These are phyloP conservation scores for Tadarida brasiliensis DNA, from an alignment of 2,797 vertebrate species.

Conservation along the genomic window DNA sequence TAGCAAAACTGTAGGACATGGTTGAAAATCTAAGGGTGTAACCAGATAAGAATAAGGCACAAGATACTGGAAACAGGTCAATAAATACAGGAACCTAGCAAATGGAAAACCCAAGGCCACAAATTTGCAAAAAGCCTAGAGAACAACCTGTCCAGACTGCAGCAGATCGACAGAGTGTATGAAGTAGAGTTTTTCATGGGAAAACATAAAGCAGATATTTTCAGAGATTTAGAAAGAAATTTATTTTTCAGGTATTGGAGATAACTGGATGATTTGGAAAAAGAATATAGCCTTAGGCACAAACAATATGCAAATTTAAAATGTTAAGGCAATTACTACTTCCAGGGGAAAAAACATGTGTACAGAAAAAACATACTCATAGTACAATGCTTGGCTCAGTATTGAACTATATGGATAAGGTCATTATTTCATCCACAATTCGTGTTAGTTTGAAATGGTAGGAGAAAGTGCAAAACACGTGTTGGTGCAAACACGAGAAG, in stretches of 20 bases:
- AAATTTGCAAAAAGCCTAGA: not conserved
- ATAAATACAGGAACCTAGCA: not conserved
- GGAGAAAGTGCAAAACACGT: not conserved
- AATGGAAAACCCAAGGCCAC: not conserved
- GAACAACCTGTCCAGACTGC: not conserved
- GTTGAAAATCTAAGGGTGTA: not conserved
- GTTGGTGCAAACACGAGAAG: not conserved
- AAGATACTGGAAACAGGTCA: not conserved
- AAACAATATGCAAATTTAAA: not conserved
- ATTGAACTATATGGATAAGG: not conserved
- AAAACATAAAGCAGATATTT: not conserved
- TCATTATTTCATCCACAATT: constrained; percentile 16
- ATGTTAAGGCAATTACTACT: not conserved
- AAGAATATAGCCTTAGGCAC: not conserved
- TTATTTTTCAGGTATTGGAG: not conserved
- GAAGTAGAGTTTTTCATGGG: not conserved
- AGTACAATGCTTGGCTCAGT: not conserved
- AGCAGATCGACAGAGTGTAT: rapidly evolving
- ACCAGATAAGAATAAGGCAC: not conserved
- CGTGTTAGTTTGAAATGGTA: not conserved
- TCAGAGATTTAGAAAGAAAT: not conserved
- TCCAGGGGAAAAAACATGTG: not conserved
- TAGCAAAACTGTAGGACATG: not conserved
- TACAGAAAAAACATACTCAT: not conserved
- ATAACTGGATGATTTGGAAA: not conserved